Evolutionary conservation across 2,797 vertebrate species (phyloP).

Genomic region (Lagocephalus sceleratus): DNA sequence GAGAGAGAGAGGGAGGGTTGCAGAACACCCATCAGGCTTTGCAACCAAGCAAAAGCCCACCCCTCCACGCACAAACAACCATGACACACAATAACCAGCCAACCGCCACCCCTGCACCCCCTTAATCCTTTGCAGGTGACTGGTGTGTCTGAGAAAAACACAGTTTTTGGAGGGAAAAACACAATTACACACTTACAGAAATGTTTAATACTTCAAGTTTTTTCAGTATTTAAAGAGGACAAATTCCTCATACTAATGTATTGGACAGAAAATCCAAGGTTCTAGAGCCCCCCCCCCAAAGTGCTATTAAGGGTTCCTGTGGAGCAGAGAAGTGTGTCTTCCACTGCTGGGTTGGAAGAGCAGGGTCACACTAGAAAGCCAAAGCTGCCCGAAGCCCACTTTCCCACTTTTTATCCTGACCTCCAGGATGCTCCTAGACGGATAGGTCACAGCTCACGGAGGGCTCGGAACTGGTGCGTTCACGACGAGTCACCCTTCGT

Average conservation of each 20-base stretch:
- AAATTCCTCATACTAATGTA: too few species aligned
- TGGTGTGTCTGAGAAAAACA: constrained; percentile 34
- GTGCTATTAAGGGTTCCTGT: constrained; percentile 52
- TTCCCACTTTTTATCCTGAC: constrained; percentile 61
- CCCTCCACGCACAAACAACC: constrained; percentile 35
- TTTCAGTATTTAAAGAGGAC: too few species aligned
- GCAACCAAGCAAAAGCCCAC: constrained; percentile 17
- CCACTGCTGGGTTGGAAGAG: constrained; percentile 60
- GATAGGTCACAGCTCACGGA: constrained; percentile 67
- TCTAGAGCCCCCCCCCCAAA: constrained; percentile 6
- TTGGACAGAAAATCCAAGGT: constrained; percentile 19
- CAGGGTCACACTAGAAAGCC: constrained; percentile 54
- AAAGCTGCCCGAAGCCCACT: constrained; percentile 44
- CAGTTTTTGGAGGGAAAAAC: not conserved
- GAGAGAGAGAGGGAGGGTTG: constrained; percentile 14
- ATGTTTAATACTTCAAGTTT: not conserved
- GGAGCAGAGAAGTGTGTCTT: constrained; percentile 58
- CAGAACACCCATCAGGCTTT: constrained; percentile 32
- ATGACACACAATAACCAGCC: constrained; percentile 39
- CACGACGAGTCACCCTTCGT: constrained; percentile 33
- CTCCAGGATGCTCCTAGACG: constrained; percentile 45
- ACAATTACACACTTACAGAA: not conserved
- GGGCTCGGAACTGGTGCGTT: constrained; percentile 43
- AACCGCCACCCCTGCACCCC: constrained; percentile 27
- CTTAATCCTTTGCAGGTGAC: constrained; percentile 74